Evolutionary conservation across 2,113 vertebrate species (phyloP), one percentile per base, ranked within the genome.

Genomic region (Dicentrarchus labrax): DNA sequence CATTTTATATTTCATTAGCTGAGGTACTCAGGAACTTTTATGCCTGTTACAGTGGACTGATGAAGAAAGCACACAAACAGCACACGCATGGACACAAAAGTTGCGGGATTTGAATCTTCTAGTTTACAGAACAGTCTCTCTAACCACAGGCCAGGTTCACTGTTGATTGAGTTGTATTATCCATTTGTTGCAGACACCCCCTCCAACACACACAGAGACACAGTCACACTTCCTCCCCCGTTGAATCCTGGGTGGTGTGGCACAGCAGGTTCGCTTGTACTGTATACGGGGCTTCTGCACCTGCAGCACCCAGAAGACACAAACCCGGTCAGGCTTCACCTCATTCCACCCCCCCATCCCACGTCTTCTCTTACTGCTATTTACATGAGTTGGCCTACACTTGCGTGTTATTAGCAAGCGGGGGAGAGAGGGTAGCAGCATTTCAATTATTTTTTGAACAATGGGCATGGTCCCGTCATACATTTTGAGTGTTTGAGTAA

Each of bases 181-280:
- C 72, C 81, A 77, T 70, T 74, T 76, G 57, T 65, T 84, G 30
- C 50, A 21, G 47, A 71, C 78, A 38, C 65, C 69, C 64, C 54
- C 64, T 39, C 45, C 39, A 48, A 45, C 59, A 67, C 69, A 45
- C 77, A 43, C 65, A 61, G 48, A 47, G 47, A 24, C 30, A 36
- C 67, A 36, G 39, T 73, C 86, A 50, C 73, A 71, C 85, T 41
- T 17, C 78, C 80, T 48, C 80, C 79, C 71, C 80, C 67, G 70
- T 79, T 72, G 85, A 80, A 88, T 73, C 70, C 76, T 89, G 76
- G 82, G 59, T 88, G 84, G 88, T 85, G 76, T 79, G 83, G 85
- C 89, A 89, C 90, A 90, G 89, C 91, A 91, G 92, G 90, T 85
- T 72, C 53, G 68, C 88, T 83, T 88, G 88, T 88, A 72, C 79